Base-by-base conservation (phyloP, 2,113 vertebrate species). In the Notarius lentiginosus region DNA sequence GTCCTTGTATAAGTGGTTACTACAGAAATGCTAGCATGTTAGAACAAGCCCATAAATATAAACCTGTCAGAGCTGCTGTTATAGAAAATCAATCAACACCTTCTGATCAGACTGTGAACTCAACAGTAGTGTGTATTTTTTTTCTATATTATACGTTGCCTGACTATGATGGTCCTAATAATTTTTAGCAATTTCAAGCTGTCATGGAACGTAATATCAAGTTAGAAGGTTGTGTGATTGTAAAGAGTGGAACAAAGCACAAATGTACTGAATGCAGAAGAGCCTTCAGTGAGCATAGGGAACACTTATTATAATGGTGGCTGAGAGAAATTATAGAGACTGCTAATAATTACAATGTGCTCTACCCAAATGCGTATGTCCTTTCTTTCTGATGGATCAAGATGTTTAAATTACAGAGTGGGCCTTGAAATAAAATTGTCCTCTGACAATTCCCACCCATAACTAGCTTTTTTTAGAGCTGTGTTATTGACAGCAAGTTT, bases 381-480 rank as follows among this genome's bases (percentile, higher is more conserved):
- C 41, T 83, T 72, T 81, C 77, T 80, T 68, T 73, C 56, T 88
- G 84, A 88, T 84, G 65, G 86, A 90, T 84, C 87, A 79, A 86
- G 82, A 79, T 79, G 81, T 22, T 66, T 63, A 88, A 86, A 90
- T 90, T 90, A 86, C 79, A 86, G 89, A 75, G 86, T 18, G 81
- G 27, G 34, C 49, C 79, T 86, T 55, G 56, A 86, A 89, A 84
- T 83, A 83, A 89, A 79, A 86, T 20, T 66, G 11, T 85, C 82
- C 63, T 79, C 86, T 49, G 63, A 85, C 75, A 83, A 85, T 85
- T 72, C 83, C 81, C 27, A 65, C 70, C 63, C 34, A 72, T 83
- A 83, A 66, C 41, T 65, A 61, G 68, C 79, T 75, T n/a, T 76
- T 14, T 17, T 84, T 53, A 58, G 53, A 49, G 60, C 68, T 7